Base-by-base conservation (phyloP, 2,113 vertebrate species). In the Spea bombifrons region DNA sequence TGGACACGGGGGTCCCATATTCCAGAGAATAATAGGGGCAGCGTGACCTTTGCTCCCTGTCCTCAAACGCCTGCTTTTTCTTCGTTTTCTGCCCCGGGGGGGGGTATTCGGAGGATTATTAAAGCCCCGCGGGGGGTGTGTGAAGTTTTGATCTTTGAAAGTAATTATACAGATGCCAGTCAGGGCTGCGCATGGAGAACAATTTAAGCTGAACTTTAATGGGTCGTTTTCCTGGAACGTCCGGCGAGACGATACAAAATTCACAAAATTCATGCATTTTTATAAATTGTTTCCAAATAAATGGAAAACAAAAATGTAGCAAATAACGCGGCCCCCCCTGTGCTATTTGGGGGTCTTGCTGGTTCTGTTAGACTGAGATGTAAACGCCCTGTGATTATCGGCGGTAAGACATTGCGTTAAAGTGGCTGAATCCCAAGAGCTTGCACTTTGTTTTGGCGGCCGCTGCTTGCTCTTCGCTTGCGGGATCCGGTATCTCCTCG, bases 91-190 rank as follows among this genome's bases (percentile, higher is more conserved):
- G 61, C 8, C 7, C 30, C 30, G 30, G 30, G 30, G 5, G 8
- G 7, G 59, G 45, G n/a, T n/a, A n/a, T 75, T 75, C 17, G 44
- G 10, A 53, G 10, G 73, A 66, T 75, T 75, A 75, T 44, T n/a
- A 6, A 16, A 9, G 72, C 4, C 43, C 44, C 7, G 55, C n/a
- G 61, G 47, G 45, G 46, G 47, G 10, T 4, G 30, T 8, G 8
- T 15, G 16, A 49, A 48, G 16, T 74, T 30, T 16, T 74, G 46
- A 50, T 64, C 16, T 50, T 17, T 10, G 7, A 49, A 73, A 57
- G 61, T 46, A 63, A 73, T 63, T 63, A 73, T 44, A 17, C 9
- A 15, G 46, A 68, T 46, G 45, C 66, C 46, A 16, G 57, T 44
- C 45, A 8, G 8, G 5, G 12, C 2, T 5, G 57, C 43, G 70